phyloP scores from a whole-genome alignment of 2,113 vertebrate species.

The Anolis sagrei region DNA sequence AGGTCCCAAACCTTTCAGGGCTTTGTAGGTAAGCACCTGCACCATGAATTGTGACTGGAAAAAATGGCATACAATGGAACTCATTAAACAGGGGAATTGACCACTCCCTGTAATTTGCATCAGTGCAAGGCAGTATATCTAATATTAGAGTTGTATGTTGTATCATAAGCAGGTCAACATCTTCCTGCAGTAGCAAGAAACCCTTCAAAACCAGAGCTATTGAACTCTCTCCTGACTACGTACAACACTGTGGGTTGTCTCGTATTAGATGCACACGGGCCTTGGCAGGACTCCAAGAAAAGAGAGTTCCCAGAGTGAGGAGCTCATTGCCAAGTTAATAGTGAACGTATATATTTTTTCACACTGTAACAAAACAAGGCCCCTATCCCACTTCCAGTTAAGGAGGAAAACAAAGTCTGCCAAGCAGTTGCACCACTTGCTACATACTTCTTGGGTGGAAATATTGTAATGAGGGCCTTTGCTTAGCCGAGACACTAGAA shows the following conservation, averaged over 20 bases:
- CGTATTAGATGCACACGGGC: background rate
- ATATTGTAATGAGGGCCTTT: background rate
- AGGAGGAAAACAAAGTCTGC: background rate
- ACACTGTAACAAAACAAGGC: background rate
- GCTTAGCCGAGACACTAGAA: slow-evolving; percentile 9
- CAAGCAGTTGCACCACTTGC: slow-evolving; percentile 40
- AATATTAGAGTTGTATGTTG: background rate
- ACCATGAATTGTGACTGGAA: too few species aligned
- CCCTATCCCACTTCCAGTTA: background rate
- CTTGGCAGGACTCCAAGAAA: slow-evolving; percentile 6
- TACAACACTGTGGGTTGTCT: background rate
- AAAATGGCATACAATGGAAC: too few species aligned
- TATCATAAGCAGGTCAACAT: background rate
- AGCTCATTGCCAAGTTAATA: slow-evolving; percentile 45
- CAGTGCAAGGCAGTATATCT: background rate
- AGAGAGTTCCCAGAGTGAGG: background rate
- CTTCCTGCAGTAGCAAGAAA: background rate
- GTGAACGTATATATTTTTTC: background rate
- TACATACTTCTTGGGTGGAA: slow-evolving; percentile 34
- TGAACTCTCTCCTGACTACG: background rate
- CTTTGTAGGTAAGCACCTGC: too few species aligned
- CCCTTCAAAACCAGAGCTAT: background rate
- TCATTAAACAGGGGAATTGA: too few species aligned
- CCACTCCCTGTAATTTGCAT: background rate
- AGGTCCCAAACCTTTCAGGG: too few species aligned